phyloP scores from a whole-genome alignment of 2,888 invertebrate genomes.

The Tachina grossa region DNA sequence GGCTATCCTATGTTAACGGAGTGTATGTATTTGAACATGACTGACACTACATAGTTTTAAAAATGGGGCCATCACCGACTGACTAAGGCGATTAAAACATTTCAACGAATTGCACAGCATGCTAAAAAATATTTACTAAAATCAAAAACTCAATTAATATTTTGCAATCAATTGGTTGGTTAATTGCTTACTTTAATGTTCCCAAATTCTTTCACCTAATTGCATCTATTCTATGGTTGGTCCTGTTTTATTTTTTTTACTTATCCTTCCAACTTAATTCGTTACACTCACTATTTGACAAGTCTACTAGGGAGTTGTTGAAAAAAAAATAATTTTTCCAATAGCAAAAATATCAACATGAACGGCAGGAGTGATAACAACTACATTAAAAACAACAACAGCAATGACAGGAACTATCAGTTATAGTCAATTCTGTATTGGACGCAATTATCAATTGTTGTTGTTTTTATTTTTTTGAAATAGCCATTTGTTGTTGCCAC shows the following conservation, averaged over 20 bases:
- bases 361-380: slow-evolving; percentile 23
- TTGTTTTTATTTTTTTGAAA: slow-evolving; percentile 75
- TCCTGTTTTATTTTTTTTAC: slow-evolving; percentile 16
- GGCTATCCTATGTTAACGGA: too few species aligned
- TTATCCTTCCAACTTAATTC: slow-evolving; percentile 22
- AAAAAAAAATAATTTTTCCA: slow-evolving; percentile 26
- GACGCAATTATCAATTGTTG: slow-evolving; percentile 75
- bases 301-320: not conserved
- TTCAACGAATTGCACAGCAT: slow-evolving; percentile 21
- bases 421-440: slow-evolving; percentile 31
- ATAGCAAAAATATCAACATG: slow-evolving; percentile 30
- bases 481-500: slow-evolving; percentile 75
- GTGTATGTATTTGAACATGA: not conserved
- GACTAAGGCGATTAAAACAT: too few species aligned
- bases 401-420: slow-evolving; percentile 7
- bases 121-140: not conserved
- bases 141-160: slow-evolving; percentile 43
- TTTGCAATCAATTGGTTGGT: slow-evolving; percentile 29
- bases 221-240: slow-evolving; percentile 24
- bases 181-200: slow-evolving; percentile 34
- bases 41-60: too few species aligned
- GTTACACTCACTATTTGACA: slow-evolving; percentile 29
- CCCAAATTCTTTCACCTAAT: slow-evolving; percentile 37
- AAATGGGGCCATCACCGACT: too few species aligned
- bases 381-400: slow-evolving; percentile 1